phyloP scores from a whole-genome alignment of 2,888 invertebrate genomes.

The Kryphioiulus occultus region DNA sequence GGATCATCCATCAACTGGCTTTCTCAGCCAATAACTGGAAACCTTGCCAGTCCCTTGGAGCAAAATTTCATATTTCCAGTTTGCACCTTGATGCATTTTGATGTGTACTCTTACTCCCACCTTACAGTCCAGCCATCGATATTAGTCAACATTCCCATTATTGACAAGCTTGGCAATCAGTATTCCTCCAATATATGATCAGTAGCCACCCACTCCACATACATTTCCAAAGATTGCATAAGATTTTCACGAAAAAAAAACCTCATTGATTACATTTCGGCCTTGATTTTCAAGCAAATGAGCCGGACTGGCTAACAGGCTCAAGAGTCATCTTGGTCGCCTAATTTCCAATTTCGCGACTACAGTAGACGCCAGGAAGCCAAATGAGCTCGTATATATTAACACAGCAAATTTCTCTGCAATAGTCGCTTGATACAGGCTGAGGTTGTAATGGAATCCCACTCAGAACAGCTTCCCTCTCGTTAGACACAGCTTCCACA shows the following conservation, averaged over 20 bases:
- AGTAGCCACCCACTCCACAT: not conserved
- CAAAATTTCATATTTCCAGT: not conserved
- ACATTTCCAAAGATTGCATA: not conserved
- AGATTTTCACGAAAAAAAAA: not conserved
- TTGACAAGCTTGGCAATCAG: too few relatives aligned
- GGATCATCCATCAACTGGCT: not conserved
- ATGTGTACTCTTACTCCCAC: not conserved
- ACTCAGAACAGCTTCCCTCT: not conserved
- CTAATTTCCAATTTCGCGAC: not conserved
- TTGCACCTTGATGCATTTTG: not conserved
- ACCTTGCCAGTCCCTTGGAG: not conserved
- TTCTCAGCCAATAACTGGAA: not conserved
- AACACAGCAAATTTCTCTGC: not conserved
- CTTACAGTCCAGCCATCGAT: not conserved
- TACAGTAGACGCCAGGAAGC: not conserved
- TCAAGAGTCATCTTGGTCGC: not conserved
- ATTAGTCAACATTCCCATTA: too few relatives aligned
- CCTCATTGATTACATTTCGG: not conserved
- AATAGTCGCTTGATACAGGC: not conserved
- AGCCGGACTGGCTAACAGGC: not conserved
- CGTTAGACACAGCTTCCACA: not conserved
- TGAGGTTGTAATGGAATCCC: not conserved
- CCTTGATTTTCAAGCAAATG: not conserved
- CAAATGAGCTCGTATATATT: slow-evolving; percentile 18
- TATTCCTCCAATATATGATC: too few relatives aligned